Evolutionary conservation across 1,140 invertebrate genomes (phyloP).

Genomic region (Diabrotica virgifera): DNA sequence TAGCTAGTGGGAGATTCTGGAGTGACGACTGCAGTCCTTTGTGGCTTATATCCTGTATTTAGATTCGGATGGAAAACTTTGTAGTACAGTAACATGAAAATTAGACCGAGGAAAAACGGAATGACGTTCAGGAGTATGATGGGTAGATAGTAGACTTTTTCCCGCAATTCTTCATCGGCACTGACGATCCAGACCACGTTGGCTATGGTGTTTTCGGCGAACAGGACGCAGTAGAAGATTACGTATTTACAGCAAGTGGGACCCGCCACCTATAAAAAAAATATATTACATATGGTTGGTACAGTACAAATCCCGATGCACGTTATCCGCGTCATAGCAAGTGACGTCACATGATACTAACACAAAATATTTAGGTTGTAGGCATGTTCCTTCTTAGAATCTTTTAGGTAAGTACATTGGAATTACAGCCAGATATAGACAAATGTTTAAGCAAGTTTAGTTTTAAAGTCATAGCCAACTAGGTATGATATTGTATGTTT

Average conservation of each 20-base stretch:
- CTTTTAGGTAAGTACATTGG: no score
- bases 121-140: slow-evolving; percentile 61
- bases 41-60: slow-evolving; percentile 41
- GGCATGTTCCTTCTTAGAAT: no score
- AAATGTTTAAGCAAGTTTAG: no score
- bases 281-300: slow-evolving; percentile 49
- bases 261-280: slow-evolving; percentile 50
- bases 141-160: slow-evolving; percentile 57
- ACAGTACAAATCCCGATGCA: no score
- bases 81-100: slow-evolving; percentile 76
- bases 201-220: slow-evolving; percentile 63
- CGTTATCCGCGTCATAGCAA: no score
- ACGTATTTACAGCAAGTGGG: slow-evolving; percentile 62
- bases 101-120: slow-evolving; percentile 67
- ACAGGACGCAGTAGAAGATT: slow-evolving; percentile 64
- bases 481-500: no score
- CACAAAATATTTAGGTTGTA: no score
- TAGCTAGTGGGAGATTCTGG: neutral
- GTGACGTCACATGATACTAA: no score
- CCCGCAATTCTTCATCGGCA: slow-evolving; percentile 47
- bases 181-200: slow-evolving; percentile 57
- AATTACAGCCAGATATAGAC: no score
- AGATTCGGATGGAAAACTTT: slow-evolving; percentile 67
- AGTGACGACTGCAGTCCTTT: slow-evolving; percentile 14
- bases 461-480: no score